Evolutionary conservation across 2,888 invertebrate species (phyloP).

Genomic region (Drosophila kanekoi): DNA sequence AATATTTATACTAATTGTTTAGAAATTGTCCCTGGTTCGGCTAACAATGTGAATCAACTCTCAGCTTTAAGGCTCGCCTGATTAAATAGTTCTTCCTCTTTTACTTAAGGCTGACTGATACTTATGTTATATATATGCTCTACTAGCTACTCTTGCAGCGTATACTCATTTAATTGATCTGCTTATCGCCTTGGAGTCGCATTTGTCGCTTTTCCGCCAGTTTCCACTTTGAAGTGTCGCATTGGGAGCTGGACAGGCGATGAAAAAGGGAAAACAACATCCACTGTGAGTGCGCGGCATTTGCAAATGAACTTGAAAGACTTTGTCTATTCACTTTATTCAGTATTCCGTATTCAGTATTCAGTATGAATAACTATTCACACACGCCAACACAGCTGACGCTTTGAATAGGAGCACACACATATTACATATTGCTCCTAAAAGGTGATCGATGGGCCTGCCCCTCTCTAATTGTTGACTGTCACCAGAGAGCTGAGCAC

Average conservation of each 20-base stretch:
- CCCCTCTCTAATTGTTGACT: constrained; percentile 55
- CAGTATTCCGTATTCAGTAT: constrained; percentile 9
- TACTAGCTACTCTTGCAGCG: not conserved
- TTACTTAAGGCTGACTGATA: too few relatives aligned
- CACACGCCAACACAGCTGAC: constrained; percentile 31
- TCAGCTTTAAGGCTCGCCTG: too few relatives aligned
- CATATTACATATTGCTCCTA: constrained; percentile 3
- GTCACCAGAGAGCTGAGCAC: constrained; percentile 44
- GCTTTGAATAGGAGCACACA: constrained; percentile 34
- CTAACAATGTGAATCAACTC: too few relatives aligned
- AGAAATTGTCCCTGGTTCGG: too few relatives aligned
- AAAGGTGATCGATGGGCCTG: constrained; percentile 63
- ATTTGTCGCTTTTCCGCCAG: constrained; percentile 18
- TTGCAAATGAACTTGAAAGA: constrained; percentile 56
- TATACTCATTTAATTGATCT: constrained; percentile 12
- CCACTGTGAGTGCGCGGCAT: constrained; percentile 15
- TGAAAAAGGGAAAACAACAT: constrained; percentile 34
- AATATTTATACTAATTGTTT: too few relatives aligned
- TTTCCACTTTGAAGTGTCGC: constrained; percentile 9
- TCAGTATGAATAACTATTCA: constrained; percentile 20
- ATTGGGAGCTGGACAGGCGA: constrained; percentile 27
- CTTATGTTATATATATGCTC: not conserved
- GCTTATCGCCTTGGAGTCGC: constrained; percentile 9
- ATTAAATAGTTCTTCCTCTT: too few relatives aligned
- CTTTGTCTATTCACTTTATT: constrained; percentile 18